Base-by-base conservation (phyloP, 2,797 vertebrate genomes). In the Odontamblyopus rebecca region DNA sequence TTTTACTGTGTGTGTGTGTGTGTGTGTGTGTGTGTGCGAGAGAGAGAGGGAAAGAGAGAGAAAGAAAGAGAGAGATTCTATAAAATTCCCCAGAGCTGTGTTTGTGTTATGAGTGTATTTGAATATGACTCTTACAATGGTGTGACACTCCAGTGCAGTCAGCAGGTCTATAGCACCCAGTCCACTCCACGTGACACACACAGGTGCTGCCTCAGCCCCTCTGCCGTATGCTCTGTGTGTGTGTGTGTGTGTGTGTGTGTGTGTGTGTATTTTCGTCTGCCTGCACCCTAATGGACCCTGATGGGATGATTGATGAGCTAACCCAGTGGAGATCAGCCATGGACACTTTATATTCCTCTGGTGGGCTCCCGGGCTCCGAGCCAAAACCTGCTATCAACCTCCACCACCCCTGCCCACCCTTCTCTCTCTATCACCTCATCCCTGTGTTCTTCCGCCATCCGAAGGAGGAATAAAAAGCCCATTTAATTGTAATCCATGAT, bases 281-380 rank as follows among this genome's bases (percentile, higher is more conserved):
- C 87, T 88, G 84, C 84, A 83, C 79, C 83, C 89, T 93, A 93
- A 93, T 92, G 87, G 88, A 88, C 84, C 79, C 86, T 92, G 93
- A 93, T 93, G 87, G 87, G 89, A 89, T 93, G 93, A 93, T 94
- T 91, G 92, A 94, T 93, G 93, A 93, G 89, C 83, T 41, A 80
- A 87, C 89, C 86, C 84, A 85, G 84, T 87, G 85, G 84, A 91
- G 91, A 91, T 89, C 89, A 89, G 89, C 88, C 85, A 76, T 87
- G 90, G 88, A 91, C 88, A 86, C 92, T 89, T 91, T 90, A 88
- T 90, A 92, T 92, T 92, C 92, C 89, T 89, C 88, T 86, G 84
- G 84, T 85, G 87, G 82, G 83, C 85, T 84, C 30, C 61, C 74
- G 86, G 89, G 88, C 90, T 79, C 29, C 32, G 72, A 82, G 90